Conservation (phyloP, 2,888 invertebrate genomes). For the Auanema freiburgensis region DNA sequence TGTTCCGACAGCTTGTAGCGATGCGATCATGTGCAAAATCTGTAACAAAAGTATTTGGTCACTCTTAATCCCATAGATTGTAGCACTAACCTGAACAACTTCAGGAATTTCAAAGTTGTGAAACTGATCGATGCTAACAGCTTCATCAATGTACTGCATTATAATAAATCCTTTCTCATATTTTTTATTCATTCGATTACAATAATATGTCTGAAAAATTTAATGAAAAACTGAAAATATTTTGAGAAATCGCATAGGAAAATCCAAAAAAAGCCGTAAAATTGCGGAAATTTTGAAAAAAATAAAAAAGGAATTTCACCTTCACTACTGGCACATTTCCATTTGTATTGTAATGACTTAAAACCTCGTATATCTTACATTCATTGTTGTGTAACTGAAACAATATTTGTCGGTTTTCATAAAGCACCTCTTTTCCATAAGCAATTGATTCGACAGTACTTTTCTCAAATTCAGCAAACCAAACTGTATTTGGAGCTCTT, state of each 20-base stretch:
- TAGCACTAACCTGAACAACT: conserved; percentile 7
- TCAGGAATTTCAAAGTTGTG: neutral
- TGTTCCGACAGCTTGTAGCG: conserved; percentile 5
- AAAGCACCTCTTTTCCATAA: neutral
- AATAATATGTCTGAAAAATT: conserved; percentile 11
- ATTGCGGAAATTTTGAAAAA: neutral
- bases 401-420: too few species aligned
- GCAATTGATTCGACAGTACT: neutral
- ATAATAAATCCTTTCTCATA: conserved; percentile 32
- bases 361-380: conserved; percentile 13
- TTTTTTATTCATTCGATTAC: conserved; percentile 19
- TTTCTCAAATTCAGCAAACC: neutral
- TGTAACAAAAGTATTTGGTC: neutral
- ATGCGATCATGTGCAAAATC: conserved; percentile 7
- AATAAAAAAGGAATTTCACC: conserved; percentile 5
- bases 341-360: conserved; percentile 11
- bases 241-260: too few species aligned
- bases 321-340: conserved; percentile 4
- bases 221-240: too few species aligned
- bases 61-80: neutral
- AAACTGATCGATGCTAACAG: conserved; percentile 7
- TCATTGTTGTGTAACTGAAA: conserved; percentile 22
- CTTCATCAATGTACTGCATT: conserved; percentile 28
- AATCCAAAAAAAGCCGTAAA: too few species aligned
- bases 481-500: neutral